These are phyloP conservation scores for Sesamia nonagrioides DNA, from an alignment of 1,140 invertebrate genomes.

Conservation along the genomic window DNA sequence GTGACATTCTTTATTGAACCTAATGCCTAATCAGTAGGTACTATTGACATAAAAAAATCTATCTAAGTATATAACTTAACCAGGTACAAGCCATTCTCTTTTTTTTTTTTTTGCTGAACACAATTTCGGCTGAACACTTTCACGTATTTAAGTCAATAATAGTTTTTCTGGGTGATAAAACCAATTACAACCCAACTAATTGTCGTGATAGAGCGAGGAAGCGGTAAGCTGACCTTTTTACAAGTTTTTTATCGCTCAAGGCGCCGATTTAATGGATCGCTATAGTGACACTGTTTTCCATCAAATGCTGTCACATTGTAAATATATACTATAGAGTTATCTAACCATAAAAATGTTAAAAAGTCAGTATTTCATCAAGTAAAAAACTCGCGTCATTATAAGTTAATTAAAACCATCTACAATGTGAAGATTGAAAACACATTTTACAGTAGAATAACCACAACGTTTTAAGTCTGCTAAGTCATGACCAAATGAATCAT, in stretches of 20 bases:
- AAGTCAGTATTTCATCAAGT: not conserved
- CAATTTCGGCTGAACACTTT: conserved; percentile 31
- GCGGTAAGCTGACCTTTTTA: conserved; percentile 54
- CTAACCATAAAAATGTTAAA: not conserved
- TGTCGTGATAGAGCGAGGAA: conserved; percentile 60
- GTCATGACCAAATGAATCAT: conserved; percentile 9
- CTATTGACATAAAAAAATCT: too few relatives aligned
- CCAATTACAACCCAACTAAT: conserved; percentile 56
- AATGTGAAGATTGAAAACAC: not conserved
- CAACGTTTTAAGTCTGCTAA: not conserved
- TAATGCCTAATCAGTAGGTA: too few relatives aligned
- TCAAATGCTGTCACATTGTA: not conserved
- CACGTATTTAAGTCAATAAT: conserved; percentile 37
- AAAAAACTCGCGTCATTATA: not conserved
- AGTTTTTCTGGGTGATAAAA: conserved; percentile 48
- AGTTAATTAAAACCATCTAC: conserved; percentile 2
- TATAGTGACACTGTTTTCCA: conserved; percentile 29
- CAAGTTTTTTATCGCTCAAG: conserved; percentile 53
- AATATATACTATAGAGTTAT: not conserved
- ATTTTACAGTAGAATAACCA: conserved; percentile 22
- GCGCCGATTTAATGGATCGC: conserved; percentile 42
- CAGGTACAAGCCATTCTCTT: conserved; percentile 15
- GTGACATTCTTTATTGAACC: too few relatives aligned
- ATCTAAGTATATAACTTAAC: not conserved
- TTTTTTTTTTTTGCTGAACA: conserved; percentile 31